A percentile compares a stretch with the other conserved stretches of the same genome.
These are phyloP conservation scores for Marmota flaviventris DNA, from an alignment of 2,113 vertebrate genomes.

Conservation along the genomic window DNA sequence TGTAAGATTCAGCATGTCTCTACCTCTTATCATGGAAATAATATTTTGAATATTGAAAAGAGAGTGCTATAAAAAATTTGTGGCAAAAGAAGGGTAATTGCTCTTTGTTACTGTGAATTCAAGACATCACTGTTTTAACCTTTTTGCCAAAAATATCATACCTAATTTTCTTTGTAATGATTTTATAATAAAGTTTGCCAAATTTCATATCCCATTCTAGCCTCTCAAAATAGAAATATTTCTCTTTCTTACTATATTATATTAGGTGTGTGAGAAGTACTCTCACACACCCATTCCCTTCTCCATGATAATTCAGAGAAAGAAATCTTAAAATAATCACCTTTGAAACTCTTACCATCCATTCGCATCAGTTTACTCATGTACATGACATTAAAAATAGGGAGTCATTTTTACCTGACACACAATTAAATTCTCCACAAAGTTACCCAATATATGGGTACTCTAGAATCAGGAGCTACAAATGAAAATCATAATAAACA, in stretches of 20 bases:
- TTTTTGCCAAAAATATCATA: not conserved
- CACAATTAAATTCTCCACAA: not conserved
- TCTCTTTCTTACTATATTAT: not conserved
- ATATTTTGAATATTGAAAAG: slow-evolving; percentile 52
- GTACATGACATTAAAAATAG: not conserved
- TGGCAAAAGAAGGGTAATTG: not conserved
- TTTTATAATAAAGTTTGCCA: not conserved
- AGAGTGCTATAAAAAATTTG: not conserved
- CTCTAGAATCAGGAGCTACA: not conserved
- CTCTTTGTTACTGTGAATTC: not conserved
- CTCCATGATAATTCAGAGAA: not conserved
- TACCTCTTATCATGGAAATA: slow-evolving; percentile 16
- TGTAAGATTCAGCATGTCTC: not conserved
- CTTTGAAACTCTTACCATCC: not conserved
- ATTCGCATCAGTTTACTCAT: not conserved
- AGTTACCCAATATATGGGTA: not conserved
- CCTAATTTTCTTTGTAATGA: not conserved
- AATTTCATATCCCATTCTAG: slow-evolving; percentile 1
- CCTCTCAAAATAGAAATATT: not conserved
- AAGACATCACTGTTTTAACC: not conserved
- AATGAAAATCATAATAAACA: not conserved
- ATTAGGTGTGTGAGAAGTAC: not conserved
- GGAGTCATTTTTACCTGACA: not conserved
- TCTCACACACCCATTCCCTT: not conserved
- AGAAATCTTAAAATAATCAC: not conserved